Conservation (phyloP, 2,888 invertebrate genomes). For the Dolichomitus sp. region DNA sequence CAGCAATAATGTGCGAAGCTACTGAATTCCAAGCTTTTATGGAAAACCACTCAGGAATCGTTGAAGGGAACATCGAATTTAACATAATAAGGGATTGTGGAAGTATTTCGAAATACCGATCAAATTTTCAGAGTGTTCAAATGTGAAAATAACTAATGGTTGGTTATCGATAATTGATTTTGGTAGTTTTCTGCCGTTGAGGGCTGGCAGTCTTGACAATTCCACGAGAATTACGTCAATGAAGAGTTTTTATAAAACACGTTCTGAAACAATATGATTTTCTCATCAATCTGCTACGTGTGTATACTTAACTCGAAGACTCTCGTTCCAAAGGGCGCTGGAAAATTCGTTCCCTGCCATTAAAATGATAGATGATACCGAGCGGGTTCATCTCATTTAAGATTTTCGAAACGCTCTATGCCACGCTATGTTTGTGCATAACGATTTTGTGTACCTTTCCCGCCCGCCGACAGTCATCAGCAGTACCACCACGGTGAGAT, state of each 20-base stretch:
- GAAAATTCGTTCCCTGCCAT: constrained; percentile 72
- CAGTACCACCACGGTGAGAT: constrained; percentile 57
- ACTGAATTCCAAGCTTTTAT: constrained; percentile 23
- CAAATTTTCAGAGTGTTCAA: background rate
- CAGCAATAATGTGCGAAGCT: constrained; percentile 33
- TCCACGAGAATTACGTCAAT: background rate
- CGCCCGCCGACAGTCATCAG: constrained; percentile 54
- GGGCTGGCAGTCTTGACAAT: background rate
- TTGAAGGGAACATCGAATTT: background rate
- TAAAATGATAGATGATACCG: constrained; percentile 79
- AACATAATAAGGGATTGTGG: background rate
- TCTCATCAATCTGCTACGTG: constrained; percentile 1
- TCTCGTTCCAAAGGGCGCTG: constrained; percentile 39
- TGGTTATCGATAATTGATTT: background rate
- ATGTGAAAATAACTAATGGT: background rate
- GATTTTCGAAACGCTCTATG: constrained; percentile 60
- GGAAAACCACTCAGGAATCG: constrained; percentile 17
- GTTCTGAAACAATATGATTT: constrained; percentile 2
- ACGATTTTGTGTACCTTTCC: constrained; percentile 66
- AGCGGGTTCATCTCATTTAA: constrained; percentile 76
- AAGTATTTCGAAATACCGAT: background rate
- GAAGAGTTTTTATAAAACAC: background rate
- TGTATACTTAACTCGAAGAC: constrained; percentile 38
- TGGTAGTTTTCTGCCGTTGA: background rate
- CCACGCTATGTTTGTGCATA: constrained; percentile 65